These are phyloP conservation scores for Panagrolaimus sp. DNA, from an alignment of 1,140 invertebrate genomes.

Conservation along the genomic window DNA sequence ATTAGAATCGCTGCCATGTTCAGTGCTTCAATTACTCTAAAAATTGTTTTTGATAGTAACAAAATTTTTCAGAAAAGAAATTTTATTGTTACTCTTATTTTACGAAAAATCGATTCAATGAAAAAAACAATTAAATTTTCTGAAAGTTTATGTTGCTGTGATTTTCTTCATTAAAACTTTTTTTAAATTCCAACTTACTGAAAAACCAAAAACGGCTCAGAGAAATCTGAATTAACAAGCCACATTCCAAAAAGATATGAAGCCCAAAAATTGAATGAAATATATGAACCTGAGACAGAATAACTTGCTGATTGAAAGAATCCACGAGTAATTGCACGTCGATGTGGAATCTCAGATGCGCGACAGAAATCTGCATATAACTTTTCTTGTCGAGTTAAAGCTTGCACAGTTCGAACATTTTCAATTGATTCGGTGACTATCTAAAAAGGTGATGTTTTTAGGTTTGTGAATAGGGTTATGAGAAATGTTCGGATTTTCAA, in stretches of 20 bases:
- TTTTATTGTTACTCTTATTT: too few species aligned
- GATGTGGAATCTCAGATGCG: conserved; percentile 33
- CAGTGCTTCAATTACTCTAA: conserved; percentile 54
- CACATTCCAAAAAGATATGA: conserved; percentile 48
- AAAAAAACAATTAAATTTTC: too few species aligned
- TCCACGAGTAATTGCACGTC: conserved; percentile 26
- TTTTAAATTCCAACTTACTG: too few species aligned
- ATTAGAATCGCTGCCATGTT: conserved; percentile 53
- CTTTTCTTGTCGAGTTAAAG: conserved; percentile 40
- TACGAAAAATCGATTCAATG: too few species aligned
- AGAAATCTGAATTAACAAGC: conserved; percentile 34
- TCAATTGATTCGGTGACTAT: conserved; percentile 49
- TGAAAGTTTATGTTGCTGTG: too few species aligned
- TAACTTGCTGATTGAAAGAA: conserved; percentile 46
- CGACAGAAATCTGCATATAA: conserved; percentile 33
- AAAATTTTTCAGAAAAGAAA: too few species aligned
- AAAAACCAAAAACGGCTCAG: conserved; percentile 47
- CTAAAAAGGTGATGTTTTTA: conserved; percentile 3
- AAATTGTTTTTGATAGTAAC: not conserved
- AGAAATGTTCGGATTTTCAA: too few species aligned
- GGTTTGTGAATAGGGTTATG: not conserved
- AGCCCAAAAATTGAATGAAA: conserved; percentile 48
- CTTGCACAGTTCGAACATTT: conserved; percentile 50
- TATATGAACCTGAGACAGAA: conserved; percentile 35
- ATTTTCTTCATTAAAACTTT: too few species aligned